Base-by-base conservation (phyloP, 1,140 invertebrate genomes). In the Musca domestica region DNA sequence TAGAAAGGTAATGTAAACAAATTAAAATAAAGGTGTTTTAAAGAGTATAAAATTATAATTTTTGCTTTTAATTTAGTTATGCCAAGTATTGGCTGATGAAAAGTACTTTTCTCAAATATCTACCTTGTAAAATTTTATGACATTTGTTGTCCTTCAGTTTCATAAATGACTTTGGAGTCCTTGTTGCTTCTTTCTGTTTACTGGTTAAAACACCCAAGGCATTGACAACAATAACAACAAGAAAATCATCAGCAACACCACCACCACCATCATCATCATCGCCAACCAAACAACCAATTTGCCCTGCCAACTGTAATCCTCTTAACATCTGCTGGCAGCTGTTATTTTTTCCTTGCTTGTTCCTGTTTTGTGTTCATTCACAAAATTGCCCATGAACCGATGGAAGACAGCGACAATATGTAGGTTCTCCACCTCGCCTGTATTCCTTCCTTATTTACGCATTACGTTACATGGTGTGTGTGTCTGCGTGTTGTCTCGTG, bases 1-100 rank as follows among this genome's bases (percentile, higher is more conserved):
- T 83, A 89, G 92, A 85, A 92, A 92, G 89, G 94, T 96, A 88
- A 88, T 86, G 4, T 41, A 41, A 41, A 41, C 14, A 49, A 72
- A 46, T 70, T 70, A 56, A 67, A 58, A 56, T n/a, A n/a, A n/a
- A n/a, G n/a, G n/a, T n/a, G n/a, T n/a, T n/a, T n/a, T n/a, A n/a
- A n/a, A n/a, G 2, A 41, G 2, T 41, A 41, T 9, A 7, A 41
- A 41, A 7, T 10, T 41, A 34, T 58, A 58, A 10, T 58, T 58
- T 25, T 25, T 56, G 22, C 3, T 52, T 19, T 19, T 20, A 19
- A 5, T 2, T 52, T 20, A 20, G 10, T 14, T 3, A 48, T 48
- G 15, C 17, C 15, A 3, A 49, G 17, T 49, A 15, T 49, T 5
- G 10, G 10, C 17, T n/a, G 15, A n/a, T n/a, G n/a, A n/a, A n/a